Percentiles rank a stretch among this genome's conserved stretches.
phyloP scores from a whole-genome alignment of 2,797 vertebrate species.

The Gallirallus australis region DNA sequence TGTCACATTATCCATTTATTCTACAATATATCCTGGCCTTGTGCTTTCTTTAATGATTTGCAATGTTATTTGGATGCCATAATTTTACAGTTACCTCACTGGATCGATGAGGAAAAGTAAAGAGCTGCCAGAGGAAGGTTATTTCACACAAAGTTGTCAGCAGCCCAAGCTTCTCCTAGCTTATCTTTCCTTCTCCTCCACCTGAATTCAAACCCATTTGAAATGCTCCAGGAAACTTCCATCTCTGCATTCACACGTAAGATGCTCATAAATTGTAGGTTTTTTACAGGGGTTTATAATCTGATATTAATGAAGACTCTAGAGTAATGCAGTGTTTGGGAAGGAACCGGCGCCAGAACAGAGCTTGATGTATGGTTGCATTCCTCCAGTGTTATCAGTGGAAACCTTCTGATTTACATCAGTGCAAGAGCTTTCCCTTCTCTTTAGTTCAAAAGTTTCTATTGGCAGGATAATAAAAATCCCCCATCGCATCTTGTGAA shows the following conservation, averaged over 20 bases:
- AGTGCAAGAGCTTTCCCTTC: not conserved
- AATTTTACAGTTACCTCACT: slow-evolving; percentile 29
- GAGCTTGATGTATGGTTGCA: not conserved
- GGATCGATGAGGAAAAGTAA: not conserved
- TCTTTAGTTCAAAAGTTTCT: slow-evolving; percentile 5
- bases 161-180: not conserved
- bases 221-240: not conserved
- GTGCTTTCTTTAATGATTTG: slow-evolving; percentile 4
- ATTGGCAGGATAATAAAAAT: slow-evolving; percentile 15
- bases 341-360: not conserved
- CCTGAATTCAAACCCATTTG: not conserved
- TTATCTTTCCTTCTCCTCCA: not conserved
- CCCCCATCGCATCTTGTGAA: not conserved
- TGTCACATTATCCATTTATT: slow-evolving; percentile 10
- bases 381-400: slow-evolving; percentile 6
- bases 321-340: not conserved
- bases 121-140: not conserved
- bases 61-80: slow-evolving; percentile 17
- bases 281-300: not conserved
- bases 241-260: not conserved
- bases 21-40: not conserved
- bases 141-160: not conserved
- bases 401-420: not conserved
- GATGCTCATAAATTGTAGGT: not conserved
- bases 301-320: not conserved